Conservation (phyloP, 1,140 invertebrate species). For the Nebria ingens region DNA sequence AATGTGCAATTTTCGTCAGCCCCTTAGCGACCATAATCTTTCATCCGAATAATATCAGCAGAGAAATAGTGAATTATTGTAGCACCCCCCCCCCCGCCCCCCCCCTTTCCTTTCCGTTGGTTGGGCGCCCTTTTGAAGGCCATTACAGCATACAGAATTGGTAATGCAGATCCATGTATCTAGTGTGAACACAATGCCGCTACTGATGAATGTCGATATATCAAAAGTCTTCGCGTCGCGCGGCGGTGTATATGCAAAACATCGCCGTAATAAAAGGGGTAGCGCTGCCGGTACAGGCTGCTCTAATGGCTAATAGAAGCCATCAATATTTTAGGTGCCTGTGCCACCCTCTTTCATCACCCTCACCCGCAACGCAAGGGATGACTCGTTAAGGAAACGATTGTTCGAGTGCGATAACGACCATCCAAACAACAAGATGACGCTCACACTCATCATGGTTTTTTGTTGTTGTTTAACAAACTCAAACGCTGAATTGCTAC, state of each 20-base stretch:
- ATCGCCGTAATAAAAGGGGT: conserved; percentile 7
- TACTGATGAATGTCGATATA: conserved; percentile 9
- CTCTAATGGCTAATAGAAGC: conserved; percentile 6
- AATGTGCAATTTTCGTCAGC: background rate
- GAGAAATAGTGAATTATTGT: conserved; percentile 6
- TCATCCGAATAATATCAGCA: conserved; percentile 1
- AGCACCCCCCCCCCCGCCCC: background rate
- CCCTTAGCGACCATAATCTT: conserved; percentile 1
- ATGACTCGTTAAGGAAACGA: no score
- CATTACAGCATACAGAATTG: conserved; percentile 3
- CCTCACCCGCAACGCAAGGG: background rate
- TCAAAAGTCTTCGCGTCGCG: conserved; percentile 7
- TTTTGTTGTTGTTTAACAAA: no score
- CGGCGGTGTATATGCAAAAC: conserved; percentile 9
- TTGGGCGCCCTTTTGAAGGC: background rate
- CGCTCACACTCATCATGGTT: no score
- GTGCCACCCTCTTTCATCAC: background rate
- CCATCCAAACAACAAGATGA: no score
- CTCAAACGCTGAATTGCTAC: no score
- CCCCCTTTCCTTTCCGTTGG: background rate
- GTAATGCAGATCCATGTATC: conserved; percentile 7
- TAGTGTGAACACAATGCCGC: background rate
- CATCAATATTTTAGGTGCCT: conserved; percentile 7
- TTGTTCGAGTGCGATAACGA: no score
- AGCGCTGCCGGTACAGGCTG: background rate